A percentile compares a stretch with the other conserved stretches of the same genome.
Conservation (phyloP, 2,888 invertebrate species). For the Cheilosia impressa region DNA sequence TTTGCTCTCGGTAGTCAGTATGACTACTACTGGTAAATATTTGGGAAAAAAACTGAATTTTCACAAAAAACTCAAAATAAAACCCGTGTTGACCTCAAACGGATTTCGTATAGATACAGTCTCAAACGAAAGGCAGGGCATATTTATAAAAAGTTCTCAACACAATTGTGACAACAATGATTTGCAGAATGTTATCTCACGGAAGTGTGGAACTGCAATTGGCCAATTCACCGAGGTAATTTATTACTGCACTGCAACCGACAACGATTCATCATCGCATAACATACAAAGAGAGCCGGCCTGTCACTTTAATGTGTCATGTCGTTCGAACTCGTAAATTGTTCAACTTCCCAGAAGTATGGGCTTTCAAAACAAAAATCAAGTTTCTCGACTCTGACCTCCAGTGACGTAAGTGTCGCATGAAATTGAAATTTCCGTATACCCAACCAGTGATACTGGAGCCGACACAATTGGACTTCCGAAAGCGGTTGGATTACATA, state of each 20-base stretch:
- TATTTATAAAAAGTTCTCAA: conserved; percentile 14
- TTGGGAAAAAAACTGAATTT: conserved; percentile 6
- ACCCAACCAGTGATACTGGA: conserved; percentile 15
- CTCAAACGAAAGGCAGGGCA: not conserved
- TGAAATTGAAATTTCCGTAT: conserved; percentile 37
- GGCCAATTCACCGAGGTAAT: conserved; percentile 28
- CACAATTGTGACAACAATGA: not conserved
- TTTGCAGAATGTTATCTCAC: conserved; percentile 10
- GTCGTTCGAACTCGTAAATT: conserved; percentile 40
- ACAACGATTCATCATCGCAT: conserved; percentile 16
- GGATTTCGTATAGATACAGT: conserved; percentile 1
- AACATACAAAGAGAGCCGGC: not conserved
- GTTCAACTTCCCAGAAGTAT: conserved; percentile 19
- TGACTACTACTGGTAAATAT: conserved; percentile 10
- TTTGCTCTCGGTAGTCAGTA: conserved; percentile 24
- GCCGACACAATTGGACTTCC: conserved; percentile 58
- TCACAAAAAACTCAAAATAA: not conserved
- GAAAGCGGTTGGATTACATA: conserved; percentile 13
- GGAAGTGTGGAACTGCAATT: conserved; percentile 48
- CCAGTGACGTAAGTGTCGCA: conserved; percentile 46
- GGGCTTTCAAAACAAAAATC: conserved; percentile 10
- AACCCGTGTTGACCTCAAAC: conserved; percentile 20
- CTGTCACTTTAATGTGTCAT: not conserved
- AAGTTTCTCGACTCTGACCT: conserved; percentile 37
- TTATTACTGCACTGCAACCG: conserved; percentile 30